phyloP scores from a whole-genome alignment of 1,140 invertebrate genomes.

The Ips nitidus region DNA sequence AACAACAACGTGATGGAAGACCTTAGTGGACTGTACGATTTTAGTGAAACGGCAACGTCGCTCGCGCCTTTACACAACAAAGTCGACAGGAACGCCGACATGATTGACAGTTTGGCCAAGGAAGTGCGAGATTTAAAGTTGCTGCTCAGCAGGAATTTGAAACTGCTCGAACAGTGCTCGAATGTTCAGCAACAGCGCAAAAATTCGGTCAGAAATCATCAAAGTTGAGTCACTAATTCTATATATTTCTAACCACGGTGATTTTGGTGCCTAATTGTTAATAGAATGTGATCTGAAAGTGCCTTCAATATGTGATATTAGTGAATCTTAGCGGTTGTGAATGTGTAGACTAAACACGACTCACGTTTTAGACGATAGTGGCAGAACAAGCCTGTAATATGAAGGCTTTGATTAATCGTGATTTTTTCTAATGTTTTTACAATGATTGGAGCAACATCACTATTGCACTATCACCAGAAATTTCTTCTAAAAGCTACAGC shows the following conservation, averaged over 20 bases:
- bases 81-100: conserved; percentile 63
- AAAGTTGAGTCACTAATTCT: conserved; percentile 12
- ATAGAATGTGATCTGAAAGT: no score
- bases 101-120: conserved; percentile 60
- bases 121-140: conserved; percentile 64
- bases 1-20: conserved; percentile 55
- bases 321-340: conserved; percentile 40
- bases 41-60: conserved; percentile 44
- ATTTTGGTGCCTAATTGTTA: background rate
- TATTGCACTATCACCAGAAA: no score
- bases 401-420: no score
- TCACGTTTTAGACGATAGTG: no score
- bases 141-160: conserved; percentile 43
- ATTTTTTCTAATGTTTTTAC: no score
- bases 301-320: conserved; percentile 39
- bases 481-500: no score
- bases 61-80: conserved; percentile 61
- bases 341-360: conserved; percentile 12
- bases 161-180: conserved; percentile 22
- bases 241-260: no score
- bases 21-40: conserved; percentile 55
- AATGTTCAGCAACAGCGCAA: conserved; percentile 25
- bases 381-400: no score
- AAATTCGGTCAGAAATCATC: conserved; percentile 23
- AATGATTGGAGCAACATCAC: no score